These are phyloP conservation scores for Luffia ferchaultella DNA, from an alignment of 2,888 invertebrate genomes.

Conservation along the genomic window DNA sequence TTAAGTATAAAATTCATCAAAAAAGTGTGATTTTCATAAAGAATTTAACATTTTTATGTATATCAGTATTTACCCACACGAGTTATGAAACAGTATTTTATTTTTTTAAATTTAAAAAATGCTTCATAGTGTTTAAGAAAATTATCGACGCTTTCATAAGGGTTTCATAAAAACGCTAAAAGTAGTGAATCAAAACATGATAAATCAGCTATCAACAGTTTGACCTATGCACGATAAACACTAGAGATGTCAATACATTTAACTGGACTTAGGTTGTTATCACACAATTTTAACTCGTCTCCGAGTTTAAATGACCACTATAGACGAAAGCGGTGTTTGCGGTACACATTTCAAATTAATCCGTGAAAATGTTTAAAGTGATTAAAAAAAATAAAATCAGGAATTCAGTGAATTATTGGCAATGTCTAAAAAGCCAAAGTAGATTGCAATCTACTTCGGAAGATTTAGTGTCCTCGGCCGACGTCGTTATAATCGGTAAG, in stretches of 20 bases:
- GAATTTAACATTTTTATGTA: too few relatives aligned
- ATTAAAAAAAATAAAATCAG: slow-evolving; percentile 30
- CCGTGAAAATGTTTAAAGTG: slow-evolving; percentile 39
- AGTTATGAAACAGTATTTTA: too few relatives aligned
- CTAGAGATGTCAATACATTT: not conserved
- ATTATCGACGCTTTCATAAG: not conserved
- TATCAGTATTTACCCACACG: too few relatives aligned
- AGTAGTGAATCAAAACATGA: not conserved
- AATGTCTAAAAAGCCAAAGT: slow-evolving; percentile 23
- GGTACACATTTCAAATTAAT: not conserved
- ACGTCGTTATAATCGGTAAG: slow-evolving; percentile 81
- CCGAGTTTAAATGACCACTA: not conserved
- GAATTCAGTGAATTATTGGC: slow-evolving; percentile 33
- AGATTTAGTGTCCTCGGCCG: slow-evolving; percentile 65
- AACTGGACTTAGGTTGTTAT: not conserved
- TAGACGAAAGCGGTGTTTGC: not conserved
- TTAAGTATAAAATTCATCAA: too few relatives aligned
- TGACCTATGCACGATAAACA: not conserved
- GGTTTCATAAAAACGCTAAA: too few relatives aligned
- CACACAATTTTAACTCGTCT: not conserved
- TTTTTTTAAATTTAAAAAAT: too few relatives aligned
- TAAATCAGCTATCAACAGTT: not conserved
- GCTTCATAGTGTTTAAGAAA: too few relatives aligned
- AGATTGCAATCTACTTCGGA: slow-evolving; percentile 26
- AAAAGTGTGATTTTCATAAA: too few relatives aligned